These are phyloP conservation scores for Phengaris alcon DNA, from an alignment of 2,888 invertebrate genomes.

Conservation along the genomic window DNA sequence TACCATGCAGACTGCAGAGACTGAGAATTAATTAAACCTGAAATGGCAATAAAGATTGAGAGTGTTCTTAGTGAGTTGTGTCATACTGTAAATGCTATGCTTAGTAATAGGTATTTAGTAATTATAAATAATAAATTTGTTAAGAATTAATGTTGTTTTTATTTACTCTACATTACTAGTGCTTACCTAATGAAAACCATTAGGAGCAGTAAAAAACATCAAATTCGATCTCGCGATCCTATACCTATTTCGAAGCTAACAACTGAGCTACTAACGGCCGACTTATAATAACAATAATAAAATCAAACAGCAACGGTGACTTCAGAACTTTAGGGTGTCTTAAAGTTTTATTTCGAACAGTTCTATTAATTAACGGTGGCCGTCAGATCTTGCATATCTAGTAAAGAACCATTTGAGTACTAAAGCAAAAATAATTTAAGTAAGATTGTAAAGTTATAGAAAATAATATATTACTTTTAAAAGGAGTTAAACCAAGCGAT, in stretches of 20 bases:
- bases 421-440: background rate
- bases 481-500: slow-evolving; percentile 40
- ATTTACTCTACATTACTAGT: background rate
- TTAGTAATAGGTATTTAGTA: background rate
- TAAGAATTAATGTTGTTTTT: background rate
- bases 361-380: too few species aligned
- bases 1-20: slow-evolving; percentile 26
- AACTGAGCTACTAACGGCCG: too few species aligned
- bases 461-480: slow-evolving; percentile 30
- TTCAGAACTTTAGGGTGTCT: too few species aligned
- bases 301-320: too few species aligned
- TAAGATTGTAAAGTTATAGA: background rate
- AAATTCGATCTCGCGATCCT: too few species aligned
- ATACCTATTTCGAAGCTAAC: too few species aligned
- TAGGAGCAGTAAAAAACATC: too few species aligned
- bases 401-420: too few species aligned
- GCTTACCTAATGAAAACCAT: too few species aligned
- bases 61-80: background rate
- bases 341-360: too few species aligned
- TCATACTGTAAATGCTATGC: background rate
- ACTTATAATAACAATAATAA: too few species aligned
- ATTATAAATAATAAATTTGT: background rate
- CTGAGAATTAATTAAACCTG: background rate
- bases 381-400: too few species aligned
- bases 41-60: background rate